Conservation (phyloP, 2,888 invertebrate species). For the Eucera pruinosa region DNA sequence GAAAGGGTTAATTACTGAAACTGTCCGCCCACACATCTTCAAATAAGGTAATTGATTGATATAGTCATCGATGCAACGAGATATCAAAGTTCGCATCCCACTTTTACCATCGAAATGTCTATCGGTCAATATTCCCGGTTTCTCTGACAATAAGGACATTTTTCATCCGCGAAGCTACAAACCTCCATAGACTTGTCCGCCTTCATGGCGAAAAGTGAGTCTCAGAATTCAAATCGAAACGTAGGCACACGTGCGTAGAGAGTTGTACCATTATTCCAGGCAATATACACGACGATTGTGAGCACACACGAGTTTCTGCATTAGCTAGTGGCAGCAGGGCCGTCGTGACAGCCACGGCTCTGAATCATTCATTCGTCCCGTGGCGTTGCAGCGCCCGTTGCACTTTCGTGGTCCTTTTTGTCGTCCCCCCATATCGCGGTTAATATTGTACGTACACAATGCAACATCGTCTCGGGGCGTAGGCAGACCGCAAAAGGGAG, state of each 20-base stretch:
- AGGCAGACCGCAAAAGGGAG: constrained; percentile 66
- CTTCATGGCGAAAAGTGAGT: constrained; percentile 11
- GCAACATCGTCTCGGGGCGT: constrained; percentile 66
- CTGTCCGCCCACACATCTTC: not conserved
- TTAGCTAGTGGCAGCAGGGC: constrained; percentile 52
- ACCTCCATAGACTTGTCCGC: constrained; percentile 12
- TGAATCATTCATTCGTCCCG: constrained; percentile 73
- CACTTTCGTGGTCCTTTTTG: constrained; percentile 65
- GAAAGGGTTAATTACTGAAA: too few species aligned
- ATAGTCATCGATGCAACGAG: not conserved
- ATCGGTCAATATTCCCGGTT: not conserved
- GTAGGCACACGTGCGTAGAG: constrained; percentile 22
- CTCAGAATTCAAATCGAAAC: constrained; percentile 27
- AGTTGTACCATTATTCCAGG: constrained; percentile 28
- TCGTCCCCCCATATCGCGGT: constrained; percentile 68
- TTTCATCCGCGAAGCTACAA: not conserved
- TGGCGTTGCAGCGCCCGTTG: constrained; percentile 49
- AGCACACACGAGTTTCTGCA: constrained; percentile 45
- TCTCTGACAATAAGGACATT: constrained; percentile 9
- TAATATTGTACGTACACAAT: constrained; percentile 73
- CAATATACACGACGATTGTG: constrained; percentile 3
- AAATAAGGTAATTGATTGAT: not conserved
- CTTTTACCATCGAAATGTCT: not conserved
- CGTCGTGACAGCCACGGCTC: constrained; percentile 61
- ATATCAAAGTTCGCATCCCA: not conserved